These are phyloP conservation scores for Drosophila micromelanica DNA, from an alignment of 1,140 invertebrate genomes.

Conservation along the genomic window DNA sequence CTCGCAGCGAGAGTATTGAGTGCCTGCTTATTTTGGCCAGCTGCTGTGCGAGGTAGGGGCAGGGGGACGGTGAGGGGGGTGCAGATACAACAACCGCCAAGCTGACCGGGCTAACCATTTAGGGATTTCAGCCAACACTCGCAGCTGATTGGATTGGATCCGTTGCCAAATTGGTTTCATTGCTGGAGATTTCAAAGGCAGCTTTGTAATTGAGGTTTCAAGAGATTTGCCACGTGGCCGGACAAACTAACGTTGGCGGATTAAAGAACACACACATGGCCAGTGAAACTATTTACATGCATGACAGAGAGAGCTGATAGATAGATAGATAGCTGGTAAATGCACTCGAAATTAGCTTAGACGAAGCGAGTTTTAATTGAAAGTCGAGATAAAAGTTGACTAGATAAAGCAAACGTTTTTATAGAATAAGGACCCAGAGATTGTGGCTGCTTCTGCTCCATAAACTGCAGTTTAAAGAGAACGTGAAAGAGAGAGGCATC, in stretches of 20 bases:
- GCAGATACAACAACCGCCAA: background rate
- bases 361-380: no score
- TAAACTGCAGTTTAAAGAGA: no score
- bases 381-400: no score
- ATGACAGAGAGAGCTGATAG: background rate
- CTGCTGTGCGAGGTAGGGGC: conserved; percentile 4
- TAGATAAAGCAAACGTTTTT: no score
- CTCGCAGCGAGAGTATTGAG: conserved; percentile 18
- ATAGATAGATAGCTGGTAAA: background rate
- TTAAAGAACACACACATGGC: conserved; percentile 10
- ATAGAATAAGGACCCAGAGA: no score
- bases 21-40: conserved; percentile 26
- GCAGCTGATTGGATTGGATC: conserved; percentile 7
- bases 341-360: no score
- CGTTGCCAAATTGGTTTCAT: conserved; percentile 30
- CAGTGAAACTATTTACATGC: background rate
- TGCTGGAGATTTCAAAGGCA: conserved; percentile 1
- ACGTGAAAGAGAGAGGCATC: no score
- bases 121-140: conserved; percentile 20
- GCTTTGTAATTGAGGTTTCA: conserved; percentile 35
- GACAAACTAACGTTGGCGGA: background rate
- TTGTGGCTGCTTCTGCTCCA: no score
- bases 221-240: conserved; percentile 16
- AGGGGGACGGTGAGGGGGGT: background rate
- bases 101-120: conserved; percentile 22